Evolutionary conservation across 2,113 vertebrate species (phyloP).

Genomic region (Tychaedon coryphoeus): DNA sequence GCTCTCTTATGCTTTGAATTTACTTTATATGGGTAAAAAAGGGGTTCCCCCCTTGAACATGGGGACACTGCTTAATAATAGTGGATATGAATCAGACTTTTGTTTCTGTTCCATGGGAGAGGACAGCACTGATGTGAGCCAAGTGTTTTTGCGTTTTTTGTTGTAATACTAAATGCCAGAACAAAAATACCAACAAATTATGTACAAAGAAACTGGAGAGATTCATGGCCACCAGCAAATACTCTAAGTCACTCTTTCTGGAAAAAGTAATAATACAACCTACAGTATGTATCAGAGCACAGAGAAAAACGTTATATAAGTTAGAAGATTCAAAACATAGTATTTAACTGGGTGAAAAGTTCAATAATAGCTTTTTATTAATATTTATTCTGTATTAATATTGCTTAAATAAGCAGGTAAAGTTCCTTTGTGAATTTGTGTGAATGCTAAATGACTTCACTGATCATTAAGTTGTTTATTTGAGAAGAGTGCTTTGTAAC

Average conservation of each 20-base stretch:
- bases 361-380: background rate
- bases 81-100: constrained; percentile 16
- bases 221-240: background rate
- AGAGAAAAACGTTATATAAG: background rate
- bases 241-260: background rate
- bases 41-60: background rate
- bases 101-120: background rate
- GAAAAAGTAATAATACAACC: background rate
- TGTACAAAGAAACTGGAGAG: background rate
- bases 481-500: background rate
- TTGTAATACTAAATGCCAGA: background rate
- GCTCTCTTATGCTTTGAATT: background rate
- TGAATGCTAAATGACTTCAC: background rate
- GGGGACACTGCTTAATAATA: background rate
- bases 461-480: background rate
- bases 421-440: background rate
- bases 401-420: background rate
- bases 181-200: constrained; percentile 9
- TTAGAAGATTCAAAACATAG: background rate
- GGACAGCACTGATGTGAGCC: background rate
- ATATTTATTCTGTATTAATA: background rate
- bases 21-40: constrained; percentile 31
- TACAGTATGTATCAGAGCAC: background rate
- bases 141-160: background rate
- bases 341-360: background rate